phyloP scores from a whole-genome alignment of 37 sponge, comb jelly and placozoan genomes.

The Aphrocallistes beatrix region DNA sequence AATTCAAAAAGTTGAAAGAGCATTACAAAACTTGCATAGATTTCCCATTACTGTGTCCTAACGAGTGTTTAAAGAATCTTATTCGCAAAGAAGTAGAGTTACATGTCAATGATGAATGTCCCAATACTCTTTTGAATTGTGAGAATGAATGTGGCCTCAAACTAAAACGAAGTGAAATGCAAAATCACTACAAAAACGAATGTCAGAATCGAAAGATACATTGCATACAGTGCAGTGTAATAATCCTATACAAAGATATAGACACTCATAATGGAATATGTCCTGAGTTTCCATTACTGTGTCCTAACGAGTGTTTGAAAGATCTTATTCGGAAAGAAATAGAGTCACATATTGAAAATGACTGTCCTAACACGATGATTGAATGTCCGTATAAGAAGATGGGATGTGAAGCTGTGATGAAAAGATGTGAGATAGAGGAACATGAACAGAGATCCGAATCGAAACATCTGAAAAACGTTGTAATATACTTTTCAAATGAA shows the following conservation, averaged over 20 bases:
- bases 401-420: not conserved
- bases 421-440: not conserved
- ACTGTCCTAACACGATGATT: not conserved
- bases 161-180: not conserved
- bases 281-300: not conserved
- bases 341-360: not conserved
- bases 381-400: not conserved
- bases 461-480: not conserved
- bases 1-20: not conserved
- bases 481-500: no score
- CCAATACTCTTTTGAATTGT: not conserved
- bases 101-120: not conserved
- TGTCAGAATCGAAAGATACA: not conserved
- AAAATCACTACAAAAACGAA: not conserved
- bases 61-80: not conserved
- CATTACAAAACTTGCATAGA: not conserved
- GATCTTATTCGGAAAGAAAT: not conserved
- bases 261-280: not conserved
- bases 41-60: not conserved
- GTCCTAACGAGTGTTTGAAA: not conserved
- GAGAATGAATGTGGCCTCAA: not conserved
- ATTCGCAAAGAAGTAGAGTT: not conserved
- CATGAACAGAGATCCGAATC: not conserved
- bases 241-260: not conserved
- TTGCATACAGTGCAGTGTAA: not conserved